Base-by-base conservation (phyloP, 2,797 vertebrate genomes). In the Sebastes kiyomatsui region DNA sequence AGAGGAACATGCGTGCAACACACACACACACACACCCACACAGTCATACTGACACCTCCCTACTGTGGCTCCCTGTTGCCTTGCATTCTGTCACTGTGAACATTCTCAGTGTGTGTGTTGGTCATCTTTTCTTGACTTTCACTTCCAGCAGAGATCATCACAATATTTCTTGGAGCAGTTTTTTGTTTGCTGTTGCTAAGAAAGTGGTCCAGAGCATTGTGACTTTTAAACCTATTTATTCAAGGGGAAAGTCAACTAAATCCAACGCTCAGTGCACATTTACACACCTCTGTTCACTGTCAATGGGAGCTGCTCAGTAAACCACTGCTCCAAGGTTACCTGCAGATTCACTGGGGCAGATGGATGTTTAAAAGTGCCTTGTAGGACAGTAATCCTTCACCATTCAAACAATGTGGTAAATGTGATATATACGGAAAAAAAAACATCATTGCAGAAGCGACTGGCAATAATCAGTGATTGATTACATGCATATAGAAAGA, bases 21-120 rank as follows among this genome's bases (percentile, higher is more conserved):
- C 22, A 30, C 28, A 42, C 60, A 25, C 42, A 30, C 58, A 25
- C 65, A 68, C 42, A 33, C 35, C 13, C 18, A 2, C 65, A 75
- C 30, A 52, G 33, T 59, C 69, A 67, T 18, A 13, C 11, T 22
- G 22, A 69, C 38, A 65, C 59, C 52, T 71, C 16, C 38, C 52
- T 64, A 61, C 9, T 3, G 27, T 42, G 73, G 42, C 55, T 74
- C 72, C 81, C 79, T 52, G 58, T 62, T 22, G 78, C 16, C 30
- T 69, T 6, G 14, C 67, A 76, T 83, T 81, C 59, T 73, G 68
- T 67, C 35, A 22, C 79, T 67, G 77, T 87, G 72, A 79, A 80
- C 65, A 75, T 35, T 72, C 54, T 59, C 25, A 67, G 32, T 62
- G 56, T 77, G 82, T 56, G 68, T 75, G n/a, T 56, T 20, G 12